Evolutionary conservation across 2,888 invertebrate genomes (phyloP).

Genomic region (Tipula lateralis): DNA sequence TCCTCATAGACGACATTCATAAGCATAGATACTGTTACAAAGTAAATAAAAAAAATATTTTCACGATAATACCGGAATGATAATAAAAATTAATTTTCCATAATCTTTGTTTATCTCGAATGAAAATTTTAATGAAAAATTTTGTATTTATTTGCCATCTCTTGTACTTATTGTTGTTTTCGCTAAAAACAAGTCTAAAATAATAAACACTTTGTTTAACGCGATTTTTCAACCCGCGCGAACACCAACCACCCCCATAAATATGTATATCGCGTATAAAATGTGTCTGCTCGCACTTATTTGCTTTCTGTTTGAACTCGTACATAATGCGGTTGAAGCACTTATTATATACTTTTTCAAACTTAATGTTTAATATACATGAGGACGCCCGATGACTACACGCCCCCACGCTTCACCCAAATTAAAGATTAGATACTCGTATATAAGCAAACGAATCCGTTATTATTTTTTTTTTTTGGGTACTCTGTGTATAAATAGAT

Average conservation of each 20-base stretch:
- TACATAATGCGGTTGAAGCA: not conserved
- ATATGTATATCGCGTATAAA: not conserved
- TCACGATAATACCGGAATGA: not conserved
- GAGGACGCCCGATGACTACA: not conserved
- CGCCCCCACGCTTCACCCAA: not conserved
- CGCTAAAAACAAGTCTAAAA: not conserved
- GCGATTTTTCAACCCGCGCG: not conserved
- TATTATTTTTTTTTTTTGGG: not conserved
- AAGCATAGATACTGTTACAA: not conserved
- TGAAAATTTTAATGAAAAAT: not conserved
- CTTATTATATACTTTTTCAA: not conserved
- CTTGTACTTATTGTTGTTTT: not conserved
- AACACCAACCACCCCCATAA: not conserved
- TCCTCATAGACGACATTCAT: not conserved
- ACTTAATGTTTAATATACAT: not conserved
- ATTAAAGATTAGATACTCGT: not conserved
- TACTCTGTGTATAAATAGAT: not conserved
- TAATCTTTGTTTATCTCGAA: not conserved
- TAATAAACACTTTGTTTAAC: not conserved
- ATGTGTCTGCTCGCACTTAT: not conserved
- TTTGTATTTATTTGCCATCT: not conserved
- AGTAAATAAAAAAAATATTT: not conserved
- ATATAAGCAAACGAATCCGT: not conserved
- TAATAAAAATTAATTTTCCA: slow-evolving; percentile 11
- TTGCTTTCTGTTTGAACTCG: no score